phyloP scores from a whole-genome alignment of 2,113 vertebrate species.

The Typhlomys cinereus region DNA sequence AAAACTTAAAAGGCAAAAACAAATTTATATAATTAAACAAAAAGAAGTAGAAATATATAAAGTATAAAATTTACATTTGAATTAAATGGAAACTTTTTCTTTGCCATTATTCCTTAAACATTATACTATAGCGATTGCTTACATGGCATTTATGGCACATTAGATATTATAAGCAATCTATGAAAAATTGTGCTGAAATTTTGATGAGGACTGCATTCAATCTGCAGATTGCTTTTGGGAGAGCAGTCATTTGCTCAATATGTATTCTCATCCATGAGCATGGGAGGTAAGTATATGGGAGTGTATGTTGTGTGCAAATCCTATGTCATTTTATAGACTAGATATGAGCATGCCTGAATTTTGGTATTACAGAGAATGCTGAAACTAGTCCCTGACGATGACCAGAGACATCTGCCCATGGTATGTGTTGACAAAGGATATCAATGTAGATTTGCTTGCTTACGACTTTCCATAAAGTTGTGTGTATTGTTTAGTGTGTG shows the following conservation, averaged over 20 bases:
- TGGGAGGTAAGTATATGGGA: background rate
- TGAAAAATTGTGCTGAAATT: too few species aligned
- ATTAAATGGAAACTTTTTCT: background rate
- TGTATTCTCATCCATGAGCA: too few species aligned
- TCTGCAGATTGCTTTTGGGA: too few species aligned
- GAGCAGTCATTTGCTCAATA: too few species aligned
- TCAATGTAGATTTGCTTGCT: background rate
- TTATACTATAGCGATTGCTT: background rate
- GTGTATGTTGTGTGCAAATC: background rate
- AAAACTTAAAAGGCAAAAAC: background rate
- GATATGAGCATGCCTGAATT: background rate
- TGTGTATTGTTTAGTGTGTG: background rate
- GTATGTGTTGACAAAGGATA: background rate
- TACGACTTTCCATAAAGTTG: background rate
- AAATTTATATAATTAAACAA: background rate
- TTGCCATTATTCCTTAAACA: background rate
- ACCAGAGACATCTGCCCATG: background rate
- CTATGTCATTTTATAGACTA: background rate
- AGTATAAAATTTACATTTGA: background rate
- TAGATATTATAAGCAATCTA: background rate
- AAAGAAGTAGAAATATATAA: conserved; percentile 15
- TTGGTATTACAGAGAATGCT: background rate
- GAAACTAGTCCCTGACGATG: background rate
- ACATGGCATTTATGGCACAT: background rate
- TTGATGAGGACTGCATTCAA: too few species aligned